A percentile compares a stretch with the other conserved stretches of the same genome.
Conservation (phyloP, 92 coral and sea anemone genomes). For the Pocillopora meandrina region DNA sequence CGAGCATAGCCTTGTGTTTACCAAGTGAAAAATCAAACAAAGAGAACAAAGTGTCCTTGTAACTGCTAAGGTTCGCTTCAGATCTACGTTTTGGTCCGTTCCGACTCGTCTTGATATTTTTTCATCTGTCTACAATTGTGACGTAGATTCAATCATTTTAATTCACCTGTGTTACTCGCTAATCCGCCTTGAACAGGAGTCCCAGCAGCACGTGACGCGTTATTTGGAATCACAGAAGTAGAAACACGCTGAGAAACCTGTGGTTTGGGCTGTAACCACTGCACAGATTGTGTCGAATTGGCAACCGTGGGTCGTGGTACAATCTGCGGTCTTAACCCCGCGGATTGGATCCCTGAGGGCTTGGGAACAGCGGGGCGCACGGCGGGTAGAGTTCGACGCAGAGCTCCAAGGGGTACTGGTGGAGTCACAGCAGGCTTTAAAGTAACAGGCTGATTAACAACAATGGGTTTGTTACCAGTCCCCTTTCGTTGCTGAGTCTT, state of each 20-base stretch:
- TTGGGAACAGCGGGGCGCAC: constrained; percentile 32
- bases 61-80: background rate
- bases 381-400: constrained; percentile 35
- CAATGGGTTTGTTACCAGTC: constrained; percentile 27
- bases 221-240: background rate
- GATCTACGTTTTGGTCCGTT: background rate
- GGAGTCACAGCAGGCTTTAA: constrained; percentile 28
- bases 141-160: background rate
- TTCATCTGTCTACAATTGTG: background rate
- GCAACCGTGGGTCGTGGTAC: constrained; percentile 18
- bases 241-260: constrained; percentile 18
- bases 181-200: background rate
- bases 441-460: constrained; percentile 4
- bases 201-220: background rate
- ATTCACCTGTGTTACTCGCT: constrained; percentile 5
- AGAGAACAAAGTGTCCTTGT: no score
- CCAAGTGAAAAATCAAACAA: no score
- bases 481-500: constrained; percentile 81
- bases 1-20: no score
- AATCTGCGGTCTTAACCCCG: constrained; percentile 21
- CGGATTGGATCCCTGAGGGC: constrained; percentile 26
- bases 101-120: background rate
- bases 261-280: constrained; percentile 37
- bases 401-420: constrained; percentile 26
- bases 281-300: constrained; percentile 6